phyloP scores from a whole-genome alignment of 2,113 vertebrate species.

The Scartelaos histophorus region DNA sequence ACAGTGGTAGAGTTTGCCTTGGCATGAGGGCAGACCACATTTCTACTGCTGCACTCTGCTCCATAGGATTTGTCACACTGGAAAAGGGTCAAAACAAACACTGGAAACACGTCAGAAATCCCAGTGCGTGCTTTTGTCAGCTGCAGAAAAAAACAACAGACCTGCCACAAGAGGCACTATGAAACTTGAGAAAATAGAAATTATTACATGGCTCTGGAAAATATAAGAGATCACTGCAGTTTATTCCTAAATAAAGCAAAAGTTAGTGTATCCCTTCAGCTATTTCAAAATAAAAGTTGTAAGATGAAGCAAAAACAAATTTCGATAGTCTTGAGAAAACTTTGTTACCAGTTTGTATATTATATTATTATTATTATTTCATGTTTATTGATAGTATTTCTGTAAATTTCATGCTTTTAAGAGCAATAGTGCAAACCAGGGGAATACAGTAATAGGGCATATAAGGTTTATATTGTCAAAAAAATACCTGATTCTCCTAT shows the following conservation, averaged over 20 bases:
- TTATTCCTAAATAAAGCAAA: background rate
- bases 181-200: background rate
- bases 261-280: background rate
- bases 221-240: background rate
- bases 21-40: constrained; percentile 73
- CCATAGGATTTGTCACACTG: constrained; percentile 78
- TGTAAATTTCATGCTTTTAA: background rate
- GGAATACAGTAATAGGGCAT: background rate
- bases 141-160: constrained; percentile 19
- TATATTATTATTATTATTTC: no score
- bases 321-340: no score
- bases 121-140: constrained; percentile 40
- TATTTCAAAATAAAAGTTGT: background rate
- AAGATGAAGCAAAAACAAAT: no score
- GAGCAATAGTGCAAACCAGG: background rate
- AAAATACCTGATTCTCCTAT: background rate
- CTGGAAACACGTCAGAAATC: constrained; percentile 77
- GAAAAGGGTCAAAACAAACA: constrained; percentile 74
- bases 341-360: no score
- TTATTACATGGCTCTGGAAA: background rate
- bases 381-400: background rate
- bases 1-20: constrained; percentile 76
- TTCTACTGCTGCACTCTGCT: constrained; percentile 70
- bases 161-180: constrained; percentile 18
- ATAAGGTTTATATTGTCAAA: background rate